A percentile compares a stretch with the other conserved stretches of the same genome.
These are phyloP conservation scores for Gymnodraco acuticeps DNA, from an alignment of 2,797 vertebrate genomes.

Conservation along the genomic window DNA sequence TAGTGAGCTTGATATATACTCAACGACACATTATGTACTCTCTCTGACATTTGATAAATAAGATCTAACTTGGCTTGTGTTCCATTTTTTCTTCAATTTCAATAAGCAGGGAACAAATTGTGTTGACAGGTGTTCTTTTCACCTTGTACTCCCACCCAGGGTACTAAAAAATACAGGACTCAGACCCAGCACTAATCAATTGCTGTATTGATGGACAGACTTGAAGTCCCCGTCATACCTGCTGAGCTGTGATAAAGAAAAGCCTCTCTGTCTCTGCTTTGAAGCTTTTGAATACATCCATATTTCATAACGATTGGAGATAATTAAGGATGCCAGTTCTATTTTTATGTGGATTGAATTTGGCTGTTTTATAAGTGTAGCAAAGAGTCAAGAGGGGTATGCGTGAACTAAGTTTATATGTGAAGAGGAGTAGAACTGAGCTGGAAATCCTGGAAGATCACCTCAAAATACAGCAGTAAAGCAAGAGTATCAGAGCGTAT, in stretches of 20 bases:
- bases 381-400: constrained; percentile 3
- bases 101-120: background rate
- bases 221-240: background rate
- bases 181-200: constrained; percentile 18
- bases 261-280: background rate
- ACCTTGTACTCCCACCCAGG: background rate
- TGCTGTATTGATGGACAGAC: constrained; percentile 18
- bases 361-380: constrained; percentile 8
- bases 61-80: background rate
- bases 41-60: background rate
- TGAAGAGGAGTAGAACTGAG: constrained; percentile 5
- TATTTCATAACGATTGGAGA: background rate
- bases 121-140: background rate
- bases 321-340: constrained; percentile 12
- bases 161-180: background rate
- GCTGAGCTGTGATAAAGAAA: constrained; percentile 12
- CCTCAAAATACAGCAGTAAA: constrained; percentile 1
- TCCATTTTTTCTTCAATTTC: background rate
- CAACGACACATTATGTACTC: background rate
- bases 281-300: background rate
- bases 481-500: background rate
- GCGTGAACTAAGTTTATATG: background rate
- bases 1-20: background rate
- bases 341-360: constrained; percentile 13
- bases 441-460: background rate